Evolutionary conservation across 2,888 invertebrate genomes (phyloP), one percentile per base, ranked within the genome.

Genomic region (Monoplex corrugatus): DNA sequence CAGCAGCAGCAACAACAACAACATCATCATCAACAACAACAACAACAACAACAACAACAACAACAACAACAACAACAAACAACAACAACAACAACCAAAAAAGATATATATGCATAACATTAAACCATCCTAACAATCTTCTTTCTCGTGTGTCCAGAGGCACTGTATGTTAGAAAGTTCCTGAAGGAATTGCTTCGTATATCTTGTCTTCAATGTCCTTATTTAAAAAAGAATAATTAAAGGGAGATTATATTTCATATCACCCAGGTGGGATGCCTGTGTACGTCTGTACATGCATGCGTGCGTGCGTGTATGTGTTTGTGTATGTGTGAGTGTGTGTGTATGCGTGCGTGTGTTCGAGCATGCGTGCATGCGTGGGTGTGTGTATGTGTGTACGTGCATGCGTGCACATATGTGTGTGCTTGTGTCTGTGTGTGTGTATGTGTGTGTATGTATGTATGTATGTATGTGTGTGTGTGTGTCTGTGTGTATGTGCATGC

Each of bases 1-100:
- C 45, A 78, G 87, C 50, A 78, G 78, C 78, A 23, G 38, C 45
- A 87, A 43, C 50, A 87, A 78, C 68, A 87, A 78, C 38, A 78
- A 40, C 38, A 75, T 23, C 80, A 28, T 13, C 19, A 32, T 16
- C 32, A 28, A 35, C 32, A 78, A 35, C 80, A 78, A 35, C 78
- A 87, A 82, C 43, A 82, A 82, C 45, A 87, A 50, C 80, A 82
- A 43, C 80, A 45, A 32, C 50, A 45, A 32, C 40, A 82, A 82
- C 44, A 82, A 82, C 57, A n/a, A n/a, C n/a, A n/a, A n/a, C n/a
- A n/a, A n/a, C n/a, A n/a, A n/a, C n/a, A n/a, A n/a, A n/a, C n/a
- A n/a, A n/a, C n/a, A n/a, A n/a, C n/a, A n/a, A n/a, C n/a, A n/a
- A n/a, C n/a, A n/a, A n/a, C n/a, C n/a, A n/a, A n/a, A n/a, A n/a